These are phyloP conservation scores for Brachypterus glaber DNA, from an alignment of 2,888 invertebrate species.

Conservation along the genomic window DNA sequence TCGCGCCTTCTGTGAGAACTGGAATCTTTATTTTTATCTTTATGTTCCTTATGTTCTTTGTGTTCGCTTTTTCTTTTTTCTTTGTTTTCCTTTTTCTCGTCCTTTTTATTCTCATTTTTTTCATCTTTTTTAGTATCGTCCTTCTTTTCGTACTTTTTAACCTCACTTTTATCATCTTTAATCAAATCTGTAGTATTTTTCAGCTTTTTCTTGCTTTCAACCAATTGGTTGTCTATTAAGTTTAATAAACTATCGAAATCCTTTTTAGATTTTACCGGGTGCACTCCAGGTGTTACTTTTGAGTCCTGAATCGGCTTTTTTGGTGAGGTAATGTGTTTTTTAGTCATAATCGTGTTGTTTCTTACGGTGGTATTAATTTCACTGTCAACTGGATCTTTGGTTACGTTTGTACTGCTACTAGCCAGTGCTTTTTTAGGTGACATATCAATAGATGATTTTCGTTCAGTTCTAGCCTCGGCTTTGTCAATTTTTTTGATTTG, in stretches of 20 bases:
- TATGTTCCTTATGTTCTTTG: conserved; percentile 12
- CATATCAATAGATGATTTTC: conserved; percentile 44
- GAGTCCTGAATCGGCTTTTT: conserved; percentile 9
- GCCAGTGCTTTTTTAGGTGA: conserved; percentile 42
- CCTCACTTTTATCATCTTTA: conserved; percentile 8
- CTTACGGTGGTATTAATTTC: conserved; percentile 24
- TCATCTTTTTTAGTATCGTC: conserved; percentile 11
- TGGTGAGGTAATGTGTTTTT: conserved; percentile 9
- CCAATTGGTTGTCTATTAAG: conserved; percentile 26
- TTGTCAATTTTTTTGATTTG: conserved; percentile 23
- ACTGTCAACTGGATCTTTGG: neutral
- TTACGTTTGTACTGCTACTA: neutral
- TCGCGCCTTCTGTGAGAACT: conserved; percentile 4
- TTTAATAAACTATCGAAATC: conserved; percentile 24
- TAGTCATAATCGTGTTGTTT: conserved; percentile 20
- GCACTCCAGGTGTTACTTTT: conserved; percentile 1
- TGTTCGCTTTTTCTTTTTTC: conserved; percentile 11
- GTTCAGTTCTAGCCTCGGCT: neutral
- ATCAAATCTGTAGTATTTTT: conserved; percentile 1
- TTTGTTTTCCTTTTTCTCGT: conserved; percentile 6
- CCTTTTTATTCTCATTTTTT: conserved; percentile 11
- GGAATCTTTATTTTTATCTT: conserved; percentile 9
- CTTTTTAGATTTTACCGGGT: conserved; percentile 21
- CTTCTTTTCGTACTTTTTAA: conserved; percentile 7
- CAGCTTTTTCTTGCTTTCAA: conserved; percentile 22